Evolutionary conservation across 2,888 invertebrate species (phyloP).

Genomic region (Phortica okadai): DNA sequence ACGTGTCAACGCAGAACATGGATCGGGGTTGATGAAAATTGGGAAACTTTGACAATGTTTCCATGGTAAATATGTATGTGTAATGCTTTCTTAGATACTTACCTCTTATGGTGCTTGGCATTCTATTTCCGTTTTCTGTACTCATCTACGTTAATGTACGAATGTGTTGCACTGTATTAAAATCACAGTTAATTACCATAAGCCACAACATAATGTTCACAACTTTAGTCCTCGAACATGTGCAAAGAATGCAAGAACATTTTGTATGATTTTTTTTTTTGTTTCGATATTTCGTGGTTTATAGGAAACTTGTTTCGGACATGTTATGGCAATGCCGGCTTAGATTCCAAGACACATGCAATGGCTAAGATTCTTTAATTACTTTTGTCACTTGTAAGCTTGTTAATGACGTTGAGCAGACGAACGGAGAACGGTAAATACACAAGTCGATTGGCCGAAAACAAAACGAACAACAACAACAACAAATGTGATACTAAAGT

Average conservation of each 20-base stretch:
- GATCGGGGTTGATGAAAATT: no score
- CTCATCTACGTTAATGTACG: constrained; percentile 46
- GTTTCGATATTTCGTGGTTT: constrained; percentile 2
- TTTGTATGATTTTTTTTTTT: no score
- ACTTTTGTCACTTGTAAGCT: constrained; percentile 12
- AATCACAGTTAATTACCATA: constrained; percentile 23
- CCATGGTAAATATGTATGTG: no score
- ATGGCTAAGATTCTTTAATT: constrained; percentile 4
- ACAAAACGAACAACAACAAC: constrained; percentile 34
- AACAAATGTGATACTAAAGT: constrained; percentile 43
- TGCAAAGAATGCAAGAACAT: no score
- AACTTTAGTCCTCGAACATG: not conserved
- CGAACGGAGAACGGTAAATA: constrained; percentile 16
- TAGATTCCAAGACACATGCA: constrained; percentile 33
- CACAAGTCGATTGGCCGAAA: constrained; percentile 39
- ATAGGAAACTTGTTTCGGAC: constrained; percentile 16
- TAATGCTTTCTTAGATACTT: constrained; percentile 44
- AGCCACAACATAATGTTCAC: constrained; percentile 24
- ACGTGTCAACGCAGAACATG: no score
- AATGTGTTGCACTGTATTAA: not conserved
- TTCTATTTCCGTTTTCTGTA: constrained; percentile 61
- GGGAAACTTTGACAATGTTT: no score
- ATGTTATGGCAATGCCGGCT: constrained; percentile 27
- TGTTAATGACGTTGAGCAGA: not conserved
- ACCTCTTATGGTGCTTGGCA: constrained; percentile 76